These are phyloP conservation scores for Ochlodes sylvanus DNA, from an alignment of 2,888 invertebrate genomes.

Conservation along the genomic window DNA sequence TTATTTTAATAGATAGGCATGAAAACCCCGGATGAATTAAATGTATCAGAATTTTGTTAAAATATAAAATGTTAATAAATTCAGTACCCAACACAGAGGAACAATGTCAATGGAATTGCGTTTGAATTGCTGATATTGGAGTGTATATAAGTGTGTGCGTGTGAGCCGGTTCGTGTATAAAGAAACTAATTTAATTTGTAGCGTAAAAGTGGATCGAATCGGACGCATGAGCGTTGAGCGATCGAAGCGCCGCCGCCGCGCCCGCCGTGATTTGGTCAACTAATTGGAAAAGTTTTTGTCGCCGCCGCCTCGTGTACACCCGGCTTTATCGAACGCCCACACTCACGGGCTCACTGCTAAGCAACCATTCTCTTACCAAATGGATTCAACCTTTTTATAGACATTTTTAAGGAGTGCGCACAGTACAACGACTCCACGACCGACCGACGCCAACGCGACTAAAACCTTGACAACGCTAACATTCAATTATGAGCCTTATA, in stretches of 20 bases:
- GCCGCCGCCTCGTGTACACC: constrained; percentile 50
- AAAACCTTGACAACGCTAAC: too few relatives aligned
- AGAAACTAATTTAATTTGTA: constrained; percentile 76
- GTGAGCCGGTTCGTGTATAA: constrained; percentile 46
- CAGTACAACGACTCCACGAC: too few relatives aligned
- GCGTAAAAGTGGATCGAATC: constrained; percentile 56
- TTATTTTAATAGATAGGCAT: too few relatives aligned
- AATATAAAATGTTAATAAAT: neutral
- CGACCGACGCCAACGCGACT: too few relatives aligned
- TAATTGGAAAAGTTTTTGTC: constrained; percentile 79
- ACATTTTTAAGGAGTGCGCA: too few relatives aligned
- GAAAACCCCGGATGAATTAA: too few relatives aligned
- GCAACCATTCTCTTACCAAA: constrained; percentile 9
- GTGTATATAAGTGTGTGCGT: too few relatives aligned
- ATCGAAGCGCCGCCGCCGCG: constrained; percentile 41
- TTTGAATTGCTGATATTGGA: neutral
- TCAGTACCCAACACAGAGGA: neutral
- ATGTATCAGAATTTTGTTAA: neutral
- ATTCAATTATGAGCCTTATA: too few relatives aligned
- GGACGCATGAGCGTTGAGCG: constrained; percentile 50
- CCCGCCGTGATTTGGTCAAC: constrained; percentile 56
- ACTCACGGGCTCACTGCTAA: constrained; percentile 17
- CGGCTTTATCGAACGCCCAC: constrained; percentile 47
- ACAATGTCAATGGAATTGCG: neutral
- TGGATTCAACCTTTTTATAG: constrained; percentile 24